Evolutionary conservation across 2,113 vertebrate genomes (phyloP).

Genomic region (Cathartes aura): DNA sequence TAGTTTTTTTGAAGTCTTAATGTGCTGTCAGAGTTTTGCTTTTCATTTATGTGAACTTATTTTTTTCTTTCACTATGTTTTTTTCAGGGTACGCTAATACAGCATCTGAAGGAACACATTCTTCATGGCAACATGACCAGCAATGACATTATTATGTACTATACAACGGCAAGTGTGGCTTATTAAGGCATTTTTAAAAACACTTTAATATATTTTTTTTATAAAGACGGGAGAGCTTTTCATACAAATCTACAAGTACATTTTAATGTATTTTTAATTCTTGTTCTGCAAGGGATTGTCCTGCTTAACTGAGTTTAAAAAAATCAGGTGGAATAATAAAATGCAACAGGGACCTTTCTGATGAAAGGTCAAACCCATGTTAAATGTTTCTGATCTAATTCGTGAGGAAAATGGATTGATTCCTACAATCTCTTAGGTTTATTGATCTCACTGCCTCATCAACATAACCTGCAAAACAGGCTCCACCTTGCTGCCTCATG

Average conservation of each 20-base stretch:
- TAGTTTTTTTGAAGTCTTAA: neutral
- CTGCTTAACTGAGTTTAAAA: neutral
- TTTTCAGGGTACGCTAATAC: constrained; percentile 90
- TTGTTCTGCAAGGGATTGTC: neutral
- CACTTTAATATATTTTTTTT: neutral
- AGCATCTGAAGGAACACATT: constrained; percentile 94
- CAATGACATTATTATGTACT: constrained; percentile 91
- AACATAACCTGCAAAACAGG: neutral
- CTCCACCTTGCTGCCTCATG: neutral
- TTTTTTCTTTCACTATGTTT: neutral
- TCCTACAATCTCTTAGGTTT: neutral
- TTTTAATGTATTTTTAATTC: neutral
- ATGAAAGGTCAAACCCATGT: neutral
- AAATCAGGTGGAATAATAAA: neutral
- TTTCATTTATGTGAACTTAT: neutral
- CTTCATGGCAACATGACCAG: constrained; percentile 90
- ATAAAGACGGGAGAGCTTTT: neutral
- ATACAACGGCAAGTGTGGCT: constrained; percentile 87
- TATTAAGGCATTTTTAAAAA: neutral
- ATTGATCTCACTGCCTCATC: neutral
- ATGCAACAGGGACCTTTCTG: neutral
- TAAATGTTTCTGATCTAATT: constrained; percentile 16
- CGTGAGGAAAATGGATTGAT: neutral
- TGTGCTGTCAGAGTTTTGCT: neutral
- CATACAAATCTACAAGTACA: neutral